Evolutionary conservation across 2,797 vertebrate genomes (phyloP), one percentile per base, ranked within the genome.

Genomic region (Girardinus metallicus): DNA sequence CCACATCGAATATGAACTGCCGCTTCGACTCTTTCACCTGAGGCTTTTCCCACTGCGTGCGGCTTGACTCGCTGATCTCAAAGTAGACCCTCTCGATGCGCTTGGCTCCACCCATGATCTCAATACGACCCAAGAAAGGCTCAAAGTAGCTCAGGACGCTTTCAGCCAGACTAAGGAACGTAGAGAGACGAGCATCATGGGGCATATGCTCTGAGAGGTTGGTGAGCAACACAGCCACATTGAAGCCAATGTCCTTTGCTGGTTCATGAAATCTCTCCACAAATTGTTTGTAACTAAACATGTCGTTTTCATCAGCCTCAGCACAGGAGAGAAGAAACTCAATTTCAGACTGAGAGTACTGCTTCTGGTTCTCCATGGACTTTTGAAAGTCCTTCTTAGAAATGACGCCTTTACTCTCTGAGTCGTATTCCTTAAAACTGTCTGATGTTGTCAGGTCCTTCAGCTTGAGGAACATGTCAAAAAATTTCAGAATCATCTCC

Each of bases 21-120:
- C 98, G 94, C 91, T 99, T 99, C 0, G 99, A 99, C 93, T 99
- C 99, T 77, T 99, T 99, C 83, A 99, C 98, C 88, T 99, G 99
- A n/a, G 99, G 99, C 87, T 99, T 99, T 80, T 99, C 99, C 99
- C 99, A 99, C 83, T 99, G 99, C n/a, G 97, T 99, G 29, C 98
- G 96, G 79, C 98, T 99, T 0, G 98, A 99, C 91, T 99, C 98
- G 3, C 97, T 99, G 93, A 99, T 99, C 93, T 99, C 98, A 86
- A 99, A 99, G 92, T 99, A 99, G 84, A 99, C 98, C 73, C 99
- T 96, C 84, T 99, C 99, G 12, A 99, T 99, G 89, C 98, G 97
- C 93, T 99, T 99, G 82, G 97, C 98, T 26, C 97, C 97, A 0
- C 99, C 99, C 97, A 99, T 99, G 87, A 99, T 99, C 93, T 99